Evolutionary conservation across 2,113 vertebrate genomes (phyloP), one percentile per base, ranked within the genome.

Genomic region (Microtus pennsylvanicus): DNA sequence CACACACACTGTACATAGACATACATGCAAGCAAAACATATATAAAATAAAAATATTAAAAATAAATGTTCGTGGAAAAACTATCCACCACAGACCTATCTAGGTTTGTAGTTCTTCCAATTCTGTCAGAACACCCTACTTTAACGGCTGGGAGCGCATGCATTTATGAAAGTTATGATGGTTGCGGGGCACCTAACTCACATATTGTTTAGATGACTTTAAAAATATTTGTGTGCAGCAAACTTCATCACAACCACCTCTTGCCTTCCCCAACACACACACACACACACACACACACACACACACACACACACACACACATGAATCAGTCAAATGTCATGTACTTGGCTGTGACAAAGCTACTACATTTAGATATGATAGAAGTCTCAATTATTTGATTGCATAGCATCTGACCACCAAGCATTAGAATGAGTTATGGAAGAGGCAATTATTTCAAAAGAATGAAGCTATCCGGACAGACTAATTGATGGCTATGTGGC

Each of bases 371-470:
- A 92, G 52, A 94, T 96, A 33, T 50, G 85, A 96, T 2, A 92
- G 35, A 96, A 94, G 17, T 92, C 94, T 95, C 96, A 90, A 90
- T 96, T 89, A 97, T 97, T 92, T 97, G 96, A 97, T 72, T 88
- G 81, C 90, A 92, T 74, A 95, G 94, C 35, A 86, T 78, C 92
- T 93, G 93, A 77, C 61, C 33, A 87, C 45, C n/a, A 93, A 88
- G 63, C 70, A 45, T 91, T 72, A 87, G 86, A 55, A 90, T 97
- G 89, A 97, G 91, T 97, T 97, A 97, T 95, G 82, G 76, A 82
- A 92, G 69, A 94, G 63, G 78, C 61, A 86, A 89, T 87, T 89
- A 96, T 97, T 97, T 97, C 69, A 89, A 82, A 92, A 94, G 96
- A 95, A 97, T 94, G 69, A 96, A 94, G 86, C 35, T 88, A 74